phyloP scores from a whole-genome alignment of 2,797 vertebrate species.

The Chloroceryle inda region DNA sequence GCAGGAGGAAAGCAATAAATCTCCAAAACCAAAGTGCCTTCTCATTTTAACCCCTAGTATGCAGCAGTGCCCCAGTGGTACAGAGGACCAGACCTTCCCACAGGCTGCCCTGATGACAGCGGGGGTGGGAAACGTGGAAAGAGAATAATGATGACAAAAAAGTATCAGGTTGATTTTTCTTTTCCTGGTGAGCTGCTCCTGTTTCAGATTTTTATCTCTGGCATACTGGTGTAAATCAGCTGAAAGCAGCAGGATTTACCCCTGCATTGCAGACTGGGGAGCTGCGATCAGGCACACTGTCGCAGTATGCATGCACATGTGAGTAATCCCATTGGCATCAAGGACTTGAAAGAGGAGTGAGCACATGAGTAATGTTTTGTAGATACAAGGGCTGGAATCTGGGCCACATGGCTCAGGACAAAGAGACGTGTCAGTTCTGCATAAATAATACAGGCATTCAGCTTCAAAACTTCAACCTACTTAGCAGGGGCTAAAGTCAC shows the following conservation, averaged over 20 bases:
- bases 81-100: not conserved
- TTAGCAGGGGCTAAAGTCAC: not conserved
- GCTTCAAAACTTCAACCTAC: not conserved
- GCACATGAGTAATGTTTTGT: constrained; percentile 55
- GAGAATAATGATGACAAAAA: not conserved
- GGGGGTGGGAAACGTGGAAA: not conserved
- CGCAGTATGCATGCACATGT: not conserved
- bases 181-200: not conserved
- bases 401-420: constrained; percentile 65
- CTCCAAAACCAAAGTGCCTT: constrained; percentile 6
- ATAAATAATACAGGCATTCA: constrained; percentile 18
- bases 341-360: constrained; percentile 2
- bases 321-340: constrained; percentile 51
- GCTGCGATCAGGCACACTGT: not conserved
- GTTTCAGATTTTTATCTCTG: not conserved
- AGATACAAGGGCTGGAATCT: constrained; percentile 61
- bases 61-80: not conserved
- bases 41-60: constrained; percentile 12
- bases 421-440: constrained; percentile 51
- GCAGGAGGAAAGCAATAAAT: constrained; percentile 55
- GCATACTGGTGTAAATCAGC: not conserved
- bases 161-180: not conserved
- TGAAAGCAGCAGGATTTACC: constrained; percentile 14
- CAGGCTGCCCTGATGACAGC: not conserved
- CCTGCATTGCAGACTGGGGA: not conserved